Conservation (phyloP, 2,888 invertebrate species). For the Protophormia terraenovae region DNA sequence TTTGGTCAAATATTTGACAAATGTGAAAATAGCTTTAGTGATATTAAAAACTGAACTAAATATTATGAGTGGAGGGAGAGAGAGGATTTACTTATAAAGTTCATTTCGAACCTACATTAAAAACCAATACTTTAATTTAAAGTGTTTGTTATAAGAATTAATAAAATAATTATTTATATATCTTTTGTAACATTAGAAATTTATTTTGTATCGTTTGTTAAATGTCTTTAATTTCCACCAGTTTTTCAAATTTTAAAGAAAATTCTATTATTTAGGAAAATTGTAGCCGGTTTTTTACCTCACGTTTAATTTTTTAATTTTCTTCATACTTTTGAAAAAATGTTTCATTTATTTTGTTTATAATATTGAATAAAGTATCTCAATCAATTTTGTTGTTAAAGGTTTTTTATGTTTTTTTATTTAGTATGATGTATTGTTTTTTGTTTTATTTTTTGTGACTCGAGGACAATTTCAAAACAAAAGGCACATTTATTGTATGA, state of each 20-base stretch:
- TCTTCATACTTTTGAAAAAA: neutral
- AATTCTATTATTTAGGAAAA: neutral
- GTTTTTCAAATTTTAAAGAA: slow-evolving; percentile 3
- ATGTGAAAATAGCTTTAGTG: no score
- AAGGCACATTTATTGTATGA: slow-evolving; percentile 77
- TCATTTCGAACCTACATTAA: neutral
- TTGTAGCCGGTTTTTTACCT: neutral
- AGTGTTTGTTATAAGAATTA: neutral
- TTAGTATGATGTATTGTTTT: slow-evolving; percentile 23
- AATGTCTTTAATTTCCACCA: no score
- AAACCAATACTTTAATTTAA: neutral
- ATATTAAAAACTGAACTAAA: no score
- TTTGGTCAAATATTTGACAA: no score
- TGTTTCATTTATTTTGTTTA: neutral
- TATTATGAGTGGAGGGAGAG: no score
- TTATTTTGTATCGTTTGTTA: no score
- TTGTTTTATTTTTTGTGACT: slow-evolving; percentile 45
- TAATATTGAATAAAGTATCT: slow-evolving; percentile 14
- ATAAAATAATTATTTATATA: no score
- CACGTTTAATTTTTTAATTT: neutral
- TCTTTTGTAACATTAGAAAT: no score
- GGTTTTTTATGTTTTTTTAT: neutral
- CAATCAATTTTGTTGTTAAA: neutral
- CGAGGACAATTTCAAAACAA: slow-evolving; percentile 75
- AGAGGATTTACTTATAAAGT: no score